Conservation (phyloP, 2,113 vertebrate species). For the Lathamus discolor region DNA sequence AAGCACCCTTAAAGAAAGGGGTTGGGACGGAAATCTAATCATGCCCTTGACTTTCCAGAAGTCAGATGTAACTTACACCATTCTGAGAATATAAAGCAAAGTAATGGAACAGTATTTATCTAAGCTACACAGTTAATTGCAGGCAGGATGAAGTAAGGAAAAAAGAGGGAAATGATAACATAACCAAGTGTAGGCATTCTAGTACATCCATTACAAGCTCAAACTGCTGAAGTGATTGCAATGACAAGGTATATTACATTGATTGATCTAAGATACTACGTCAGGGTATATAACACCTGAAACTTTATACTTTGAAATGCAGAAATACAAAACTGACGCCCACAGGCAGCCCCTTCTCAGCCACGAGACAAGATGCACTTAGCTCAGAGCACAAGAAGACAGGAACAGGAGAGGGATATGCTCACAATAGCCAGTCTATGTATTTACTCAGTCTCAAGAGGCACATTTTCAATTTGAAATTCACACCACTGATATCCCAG, state of each 20-base stretch:
- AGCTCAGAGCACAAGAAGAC: neutral
- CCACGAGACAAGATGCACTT: neutral
- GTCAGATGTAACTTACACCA: conserved; percentile 14
- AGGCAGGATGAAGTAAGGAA: neutral
- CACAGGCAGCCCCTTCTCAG: neutral
- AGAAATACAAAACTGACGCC: conserved; percentile 28
- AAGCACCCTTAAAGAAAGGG: neutral
- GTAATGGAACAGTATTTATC: neutral
- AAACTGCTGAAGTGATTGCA: neutral
- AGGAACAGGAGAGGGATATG: neutral
- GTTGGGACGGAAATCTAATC: conserved; percentile 42
- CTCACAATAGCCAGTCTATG: neutral
- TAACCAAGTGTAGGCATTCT: neutral
- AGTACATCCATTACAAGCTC: neutral
- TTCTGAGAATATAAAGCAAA: conserved; percentile 39
- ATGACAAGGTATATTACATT: neutral
- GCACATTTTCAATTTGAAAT: neutral
- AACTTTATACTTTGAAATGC: neutral
- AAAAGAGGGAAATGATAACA: neutral
- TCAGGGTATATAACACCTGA: neutral
- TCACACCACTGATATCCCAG: neutral
- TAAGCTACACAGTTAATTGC: neutral
- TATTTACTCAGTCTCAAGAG: neutral
- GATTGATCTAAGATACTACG: neutral
- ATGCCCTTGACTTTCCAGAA: conserved; percentile 12